Conservation (phyloP, 1,140 invertebrate species). For the Helicoverpa zea region DNA sequence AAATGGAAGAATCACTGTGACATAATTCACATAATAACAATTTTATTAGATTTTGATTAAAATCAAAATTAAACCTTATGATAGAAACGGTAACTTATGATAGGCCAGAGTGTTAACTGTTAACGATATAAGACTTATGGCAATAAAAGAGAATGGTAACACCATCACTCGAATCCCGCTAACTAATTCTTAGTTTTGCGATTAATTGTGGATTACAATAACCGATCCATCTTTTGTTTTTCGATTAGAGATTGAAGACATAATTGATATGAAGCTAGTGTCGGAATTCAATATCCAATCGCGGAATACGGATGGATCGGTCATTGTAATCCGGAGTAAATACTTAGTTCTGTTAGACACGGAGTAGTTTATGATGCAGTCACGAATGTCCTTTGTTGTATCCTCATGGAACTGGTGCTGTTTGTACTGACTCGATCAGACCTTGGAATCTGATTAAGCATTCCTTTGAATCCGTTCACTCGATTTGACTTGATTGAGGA, state of each 20-base stretch:
- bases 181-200: constrained; percentile 38
- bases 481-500: constrained; percentile 11
- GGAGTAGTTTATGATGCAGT: constrained; percentile 41
- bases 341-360: constrained; percentile 24
- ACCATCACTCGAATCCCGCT: constrained; percentile 28
- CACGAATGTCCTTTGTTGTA: constrained; percentile 47
- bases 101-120: too few relatives aligned
- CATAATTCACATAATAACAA: too few relatives aligned
- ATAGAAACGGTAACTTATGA: too few relatives aligned
- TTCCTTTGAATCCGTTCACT: constrained; percentile 43
- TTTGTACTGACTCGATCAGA: constrained; percentile 28
- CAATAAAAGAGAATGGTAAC: constrained; percentile 29
- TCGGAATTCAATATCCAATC: too few relatives aligned
- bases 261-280: too few relatives aligned
- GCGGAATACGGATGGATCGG: too few relatives aligned
- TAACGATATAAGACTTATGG: too few relatives aligned
- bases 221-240: too few relatives aligned
- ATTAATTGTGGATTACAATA: background rate
- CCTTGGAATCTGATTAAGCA: constrained; percentile 40
- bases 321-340: background rate
- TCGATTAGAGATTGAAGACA: too few relatives aligned
- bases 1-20: too few relatives aligned
- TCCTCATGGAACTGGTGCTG: constrained; percentile 36
- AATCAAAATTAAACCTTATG: too few relatives aligned
- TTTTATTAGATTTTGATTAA: too few relatives aligned